Percentiles rank a stretch among this genome's conserved stretches.
phyloP scores from a whole-genome alignment of 2,113 vertebrate species.

The Promerops cafer region DNA sequence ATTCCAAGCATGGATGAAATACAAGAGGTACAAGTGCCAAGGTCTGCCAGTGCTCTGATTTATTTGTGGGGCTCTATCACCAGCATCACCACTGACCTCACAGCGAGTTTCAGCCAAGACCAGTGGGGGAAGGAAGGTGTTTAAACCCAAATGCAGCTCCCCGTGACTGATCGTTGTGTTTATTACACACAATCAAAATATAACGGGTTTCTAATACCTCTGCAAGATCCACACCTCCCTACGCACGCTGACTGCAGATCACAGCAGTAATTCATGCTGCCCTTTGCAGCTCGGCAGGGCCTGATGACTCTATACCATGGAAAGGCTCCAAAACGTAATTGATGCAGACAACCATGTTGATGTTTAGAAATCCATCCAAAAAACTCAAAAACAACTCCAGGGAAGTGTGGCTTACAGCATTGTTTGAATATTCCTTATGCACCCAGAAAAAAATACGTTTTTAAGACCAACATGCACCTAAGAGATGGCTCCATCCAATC shows the following conservation, averaged over 20 bases:
- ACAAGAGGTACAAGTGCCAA: not conserved
- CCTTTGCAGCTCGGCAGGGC: not conserved
- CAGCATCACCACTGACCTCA: not conserved
- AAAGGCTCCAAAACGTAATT: not conserved
- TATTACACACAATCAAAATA: not conserved
- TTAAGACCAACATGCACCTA: not conserved
- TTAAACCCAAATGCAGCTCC: not conserved
- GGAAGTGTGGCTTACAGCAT: not conserved
- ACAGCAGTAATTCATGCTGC: not conserved
- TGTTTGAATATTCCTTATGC: not conserved
- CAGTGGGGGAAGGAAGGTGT: not conserved
- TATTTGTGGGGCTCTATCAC: not conserved
- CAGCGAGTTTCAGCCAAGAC: not conserved
- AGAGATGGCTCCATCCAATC: not conserved
- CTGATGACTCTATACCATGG: not conserved
- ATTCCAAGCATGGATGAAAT: not conserved
- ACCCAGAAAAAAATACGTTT: not conserved
- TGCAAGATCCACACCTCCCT: not conserved
- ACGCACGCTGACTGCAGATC: accelerated
- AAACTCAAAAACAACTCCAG: not conserved
- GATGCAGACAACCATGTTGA: not conserved
- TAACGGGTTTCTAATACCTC: not conserved
- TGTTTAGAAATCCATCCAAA: not conserved
- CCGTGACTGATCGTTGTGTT: not conserved
- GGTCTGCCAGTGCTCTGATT: not conserved